A percentile compares a stretch with the other conserved stretches of the same genome.
Conservation (phyloP, 2,888 invertebrate genomes). For the Dryocosmus kuriphilus region DNA sequence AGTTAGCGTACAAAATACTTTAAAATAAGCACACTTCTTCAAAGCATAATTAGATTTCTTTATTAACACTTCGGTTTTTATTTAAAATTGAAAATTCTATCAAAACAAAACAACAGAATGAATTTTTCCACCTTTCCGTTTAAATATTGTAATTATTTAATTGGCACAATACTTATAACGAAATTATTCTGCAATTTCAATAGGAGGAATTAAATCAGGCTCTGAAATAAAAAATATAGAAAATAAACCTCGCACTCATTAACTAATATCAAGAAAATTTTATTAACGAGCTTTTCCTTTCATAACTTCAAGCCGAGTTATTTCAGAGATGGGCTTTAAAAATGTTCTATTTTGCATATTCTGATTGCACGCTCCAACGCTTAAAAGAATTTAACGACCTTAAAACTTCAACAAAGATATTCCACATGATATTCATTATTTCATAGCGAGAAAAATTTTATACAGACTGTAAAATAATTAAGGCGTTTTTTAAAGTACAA, state of each 20-base stretch:
- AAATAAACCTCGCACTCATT: background rate
- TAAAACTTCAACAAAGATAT: background rate
- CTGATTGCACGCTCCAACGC: background rate
- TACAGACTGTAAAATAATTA: background rate
- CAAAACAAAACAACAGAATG: too few species aligned
- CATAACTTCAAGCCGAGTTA: background rate
- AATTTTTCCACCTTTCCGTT: too few species aligned
- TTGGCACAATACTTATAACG: too few species aligned
- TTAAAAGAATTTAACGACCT: background rate
- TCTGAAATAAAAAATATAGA: too few species aligned
- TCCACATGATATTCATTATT: background rate
- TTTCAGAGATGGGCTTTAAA: background rate
- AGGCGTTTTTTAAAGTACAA: background rate
- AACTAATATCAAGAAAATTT: background rate
- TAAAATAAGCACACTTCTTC: too few species aligned
- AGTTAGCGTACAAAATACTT: too few species aligned
- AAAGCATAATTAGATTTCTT: too few species aligned
- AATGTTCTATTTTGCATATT: background rate
- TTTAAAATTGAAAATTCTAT: too few species aligned
- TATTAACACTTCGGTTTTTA: too few species aligned
- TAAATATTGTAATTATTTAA: too few species aligned
- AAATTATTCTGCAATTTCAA: too few species aligned
- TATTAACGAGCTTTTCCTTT: background rate
- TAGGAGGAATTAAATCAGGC: too few species aligned
- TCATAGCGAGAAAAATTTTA: background rate